Percentiles rank a stretch among this genome's conserved stretches.
Conservation (phyloP, 2,797 vertebrate genomes). For the Neoniphon sammara region DNA sequence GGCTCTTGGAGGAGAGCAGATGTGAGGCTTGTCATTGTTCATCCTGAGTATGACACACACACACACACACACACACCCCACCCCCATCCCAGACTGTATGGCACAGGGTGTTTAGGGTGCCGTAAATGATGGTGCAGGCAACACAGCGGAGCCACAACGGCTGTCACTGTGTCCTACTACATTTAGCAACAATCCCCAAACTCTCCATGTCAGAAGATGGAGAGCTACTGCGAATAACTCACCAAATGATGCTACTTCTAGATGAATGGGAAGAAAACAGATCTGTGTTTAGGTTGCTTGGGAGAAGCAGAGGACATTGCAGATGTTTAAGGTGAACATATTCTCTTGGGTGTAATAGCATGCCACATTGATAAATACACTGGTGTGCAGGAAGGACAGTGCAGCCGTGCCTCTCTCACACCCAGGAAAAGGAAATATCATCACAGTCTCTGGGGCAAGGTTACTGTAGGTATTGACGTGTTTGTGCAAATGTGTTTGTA, state of each 20-base stretch:
- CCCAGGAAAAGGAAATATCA: constrained; percentile 30
- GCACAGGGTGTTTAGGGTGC: constrained; percentile 52
- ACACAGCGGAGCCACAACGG: constrained; percentile 54
- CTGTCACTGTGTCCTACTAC: constrained; percentile 54
- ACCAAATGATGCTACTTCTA: neutral
- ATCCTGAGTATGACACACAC: constrained; percentile 46
- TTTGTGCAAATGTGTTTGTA: constrained; percentile 16
- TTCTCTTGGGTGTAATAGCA: constrained; percentile 11
- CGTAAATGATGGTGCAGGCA: constrained; percentile 66
- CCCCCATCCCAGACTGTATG: constrained; percentile 63
- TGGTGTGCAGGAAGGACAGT: constrained; percentile 21
- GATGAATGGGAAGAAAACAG: neutral
- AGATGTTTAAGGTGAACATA: constrained; percentile 48
- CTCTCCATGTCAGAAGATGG: constrained; percentile 24
- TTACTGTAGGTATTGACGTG: constrained; percentile 34
- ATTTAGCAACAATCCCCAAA: constrained; percentile 50
- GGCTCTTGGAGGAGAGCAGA: constrained; percentile 52
- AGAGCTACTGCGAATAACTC: constrained; percentile 20
- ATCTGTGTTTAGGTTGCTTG: constrained; percentile 25
- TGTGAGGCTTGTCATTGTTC: constrained; percentile 60
- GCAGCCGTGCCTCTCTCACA: constrained; percentile 18
- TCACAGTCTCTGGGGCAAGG: constrained; percentile 30
- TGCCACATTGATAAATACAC: constrained; percentile 54
- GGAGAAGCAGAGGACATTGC: constrained; percentile 37
- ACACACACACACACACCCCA: too few species aligned